Base-by-base conservation (phyloP, 2,888 invertebrate species). In the Lasioglossum malachurum region DNA sequence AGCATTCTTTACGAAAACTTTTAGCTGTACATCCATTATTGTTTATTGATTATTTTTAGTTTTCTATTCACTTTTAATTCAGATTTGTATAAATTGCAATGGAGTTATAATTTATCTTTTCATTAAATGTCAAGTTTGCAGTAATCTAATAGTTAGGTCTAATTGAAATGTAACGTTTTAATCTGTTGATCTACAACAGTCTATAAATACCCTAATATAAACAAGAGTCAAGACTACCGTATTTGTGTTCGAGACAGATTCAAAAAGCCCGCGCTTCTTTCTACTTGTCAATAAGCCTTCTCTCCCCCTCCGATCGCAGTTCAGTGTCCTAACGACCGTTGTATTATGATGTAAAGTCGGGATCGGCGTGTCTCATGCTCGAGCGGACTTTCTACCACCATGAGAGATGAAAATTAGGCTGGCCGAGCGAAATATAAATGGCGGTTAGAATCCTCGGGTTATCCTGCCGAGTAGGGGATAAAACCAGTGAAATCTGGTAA, bases 401-500 rank as follows among this genome's bases (percentile, higher is more conserved):
- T 69, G 35, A 69, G 2, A 46, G n/a, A 67, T 12, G n/a, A 67
- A 49, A 31, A 53, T 75, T 77, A 46, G 23, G 41, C 53, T 69
- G 38, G 23, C 38, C 4, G 69, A 76, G 64, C 60, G 35, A 46
- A 71, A 57, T 64, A 79, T 76, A 44, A 67, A 82, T 60, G 57
- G 73, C 41, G 19, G 71, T 80, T 60, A 76, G 64, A 72, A 80
- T 83, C 80, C 76, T 80, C 83, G 60, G 78, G 77, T 73, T 79
- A 80, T 89, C 83, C 84, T 75, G 64, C 38, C 35, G 75, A 77
- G 81, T 53, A 78, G 64, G 41, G 79, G 76, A 46, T 46, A 83
- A 44, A 89, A 88, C 90, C 88, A 88, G 90, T 85, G 74, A 88
- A 87, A 91, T 91, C 90, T 91, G 87, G 90, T 90, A 89, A 84